A percentile compares a stretch with the other conserved stretches of the same genome.
Conservation (phyloP, 2,113 vertebrate genomes). For the Eptesicus fuscus region DNA sequence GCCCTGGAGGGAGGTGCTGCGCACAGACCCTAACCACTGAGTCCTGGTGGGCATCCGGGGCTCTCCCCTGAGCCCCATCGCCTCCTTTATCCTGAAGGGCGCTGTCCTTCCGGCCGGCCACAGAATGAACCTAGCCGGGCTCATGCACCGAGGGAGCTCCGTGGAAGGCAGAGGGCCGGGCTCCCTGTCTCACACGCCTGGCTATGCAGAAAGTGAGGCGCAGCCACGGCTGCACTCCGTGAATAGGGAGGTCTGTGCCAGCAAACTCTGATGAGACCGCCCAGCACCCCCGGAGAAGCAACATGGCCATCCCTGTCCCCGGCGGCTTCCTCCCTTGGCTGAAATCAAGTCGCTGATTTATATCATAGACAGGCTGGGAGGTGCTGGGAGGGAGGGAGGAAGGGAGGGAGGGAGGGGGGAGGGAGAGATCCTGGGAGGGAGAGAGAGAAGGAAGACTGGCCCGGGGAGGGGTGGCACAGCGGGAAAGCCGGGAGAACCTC, state of each 20-base stretch:
- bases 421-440: background rate
- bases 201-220: accelerated
- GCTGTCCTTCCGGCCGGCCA: background rate
- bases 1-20: background rate
- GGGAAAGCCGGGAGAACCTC: background rate
- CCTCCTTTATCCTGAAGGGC: background rate
- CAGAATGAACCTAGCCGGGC: accelerated
- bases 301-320: accelerated
- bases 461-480: accelerated
- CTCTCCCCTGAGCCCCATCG: accelerated
- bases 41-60: background rate
- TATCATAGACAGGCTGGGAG: background rate
- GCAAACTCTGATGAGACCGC: accelerated
- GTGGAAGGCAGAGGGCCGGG: accelerated
- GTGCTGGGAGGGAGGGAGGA: accelerated
- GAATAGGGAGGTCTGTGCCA: background rate
- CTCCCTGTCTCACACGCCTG: accelerated
- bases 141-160: accelerated
- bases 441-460: no score
- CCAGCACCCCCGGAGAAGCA: background rate
- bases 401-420: accelerated
- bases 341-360: background rate
- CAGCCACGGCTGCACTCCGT: background rate
- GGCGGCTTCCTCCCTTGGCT: background rate
- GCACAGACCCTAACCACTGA: background rate